Evolutionary conservation across 2,888 invertebrate species (phyloP).

Genomic region (Chrysolina americana): DNA sequence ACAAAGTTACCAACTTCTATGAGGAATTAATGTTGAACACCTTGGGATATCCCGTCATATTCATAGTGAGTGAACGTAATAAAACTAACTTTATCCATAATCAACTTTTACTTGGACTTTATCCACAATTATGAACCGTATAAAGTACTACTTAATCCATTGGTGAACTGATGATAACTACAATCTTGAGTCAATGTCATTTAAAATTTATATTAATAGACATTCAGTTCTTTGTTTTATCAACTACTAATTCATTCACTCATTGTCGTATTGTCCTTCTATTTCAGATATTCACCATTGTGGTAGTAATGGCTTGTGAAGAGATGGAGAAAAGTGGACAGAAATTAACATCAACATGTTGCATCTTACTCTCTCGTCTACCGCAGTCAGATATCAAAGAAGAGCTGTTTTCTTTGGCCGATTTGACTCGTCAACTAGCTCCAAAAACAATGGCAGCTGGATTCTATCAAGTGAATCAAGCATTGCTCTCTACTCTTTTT

Average conservation of each 20-base stretch:
- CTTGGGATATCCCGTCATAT: constrained; percentile 14
- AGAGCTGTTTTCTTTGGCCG: constrained; percentile 4
- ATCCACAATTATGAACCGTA: too few relatives aligned
- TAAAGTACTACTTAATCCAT: too few relatives aligned
- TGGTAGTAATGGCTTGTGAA: constrained; percentile 25
- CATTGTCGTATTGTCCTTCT: not conserved
- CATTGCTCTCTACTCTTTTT: constrained; percentile 19
- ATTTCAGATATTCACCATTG: constrained; percentile 13
- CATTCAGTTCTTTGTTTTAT: too few relatives aligned
- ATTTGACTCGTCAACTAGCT: not conserved
- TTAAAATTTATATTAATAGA: too few relatives aligned
- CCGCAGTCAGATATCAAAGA: constrained; percentile 15
- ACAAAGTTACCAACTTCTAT: not conserved
- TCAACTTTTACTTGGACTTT: too few relatives aligned
- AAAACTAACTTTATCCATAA: too few relatives aligned
- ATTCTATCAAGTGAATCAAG: constrained; percentile 23
- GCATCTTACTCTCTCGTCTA: not conserved
- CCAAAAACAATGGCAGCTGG: constrained; percentile 29
- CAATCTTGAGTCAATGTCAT: too few relatives aligned
- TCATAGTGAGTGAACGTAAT: constrained; percentile 10
- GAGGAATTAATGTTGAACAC: constrained; percentile 7
- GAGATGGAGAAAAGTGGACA: constrained; percentile 24
- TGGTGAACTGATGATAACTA: too few relatives aligned
- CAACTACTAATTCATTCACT: too few relatives aligned
- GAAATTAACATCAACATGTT: constrained; percentile 19